These are phyloP conservation scores for Agapetus fuscipes DNA, from an alignment of 2,888 invertebrate genomes.

Conservation along the genomic window DNA sequence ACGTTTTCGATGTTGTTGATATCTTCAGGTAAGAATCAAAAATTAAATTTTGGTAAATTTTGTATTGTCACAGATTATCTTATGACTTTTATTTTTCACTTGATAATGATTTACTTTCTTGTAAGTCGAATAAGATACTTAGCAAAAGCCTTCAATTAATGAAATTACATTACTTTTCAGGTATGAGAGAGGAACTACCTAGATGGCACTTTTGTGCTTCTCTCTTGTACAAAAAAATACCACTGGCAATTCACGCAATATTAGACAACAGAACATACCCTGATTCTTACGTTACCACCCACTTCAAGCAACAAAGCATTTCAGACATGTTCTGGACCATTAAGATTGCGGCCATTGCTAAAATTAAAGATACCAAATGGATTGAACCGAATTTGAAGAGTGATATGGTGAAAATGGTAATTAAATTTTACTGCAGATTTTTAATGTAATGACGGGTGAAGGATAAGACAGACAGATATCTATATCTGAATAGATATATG, in stretches of 20 bases:
- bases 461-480: no score
- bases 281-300: neutral
- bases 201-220: constrained; percentile 15
- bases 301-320: neutral
- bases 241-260: constrained; percentile 8
- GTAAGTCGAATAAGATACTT: no score
- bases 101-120: no score
- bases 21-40: no score
- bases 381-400: constrained; percentile 2
- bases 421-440: neutral
- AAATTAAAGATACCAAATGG: constrained; percentile 7
- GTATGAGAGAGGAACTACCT: constrained; percentile 3
- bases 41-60: no score
- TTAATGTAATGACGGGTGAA: neutral
- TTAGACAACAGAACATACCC: constrained; percentile 2
- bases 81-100: no score
- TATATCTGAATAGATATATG: no score
- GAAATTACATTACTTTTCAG: constrained; percentile 2
- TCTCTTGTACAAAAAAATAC: constrained; percentile 9
- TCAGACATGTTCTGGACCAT: constrained; percentile 6
- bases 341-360: constrained; percentile 4
- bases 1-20: no score
- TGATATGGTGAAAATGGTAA: constrained; percentile 10
- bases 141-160: no score
- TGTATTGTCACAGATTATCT: no score